Conservation (phyloP, 2,888 invertebrate species). For the Brenthis ino region DNA sequence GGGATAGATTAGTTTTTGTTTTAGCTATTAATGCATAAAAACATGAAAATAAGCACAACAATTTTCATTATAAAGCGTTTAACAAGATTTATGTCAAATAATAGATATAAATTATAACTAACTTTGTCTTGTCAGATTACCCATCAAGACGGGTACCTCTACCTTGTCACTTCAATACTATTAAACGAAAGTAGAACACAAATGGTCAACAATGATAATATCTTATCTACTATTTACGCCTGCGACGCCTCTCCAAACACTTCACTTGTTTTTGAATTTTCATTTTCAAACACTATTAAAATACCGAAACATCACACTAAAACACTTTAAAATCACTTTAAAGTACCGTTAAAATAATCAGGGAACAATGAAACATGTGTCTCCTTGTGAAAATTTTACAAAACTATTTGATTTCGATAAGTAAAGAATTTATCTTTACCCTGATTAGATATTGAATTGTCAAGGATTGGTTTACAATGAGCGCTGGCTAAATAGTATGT, state of each 20-base stretch:
- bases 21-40: neutral
- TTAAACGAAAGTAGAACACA: conserved; percentile 63
- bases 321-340: conserved; percentile 6
- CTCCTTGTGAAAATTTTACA: conserved; percentile 54
- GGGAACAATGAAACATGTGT: conserved; percentile 31
- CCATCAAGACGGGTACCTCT: conserved; percentile 50
- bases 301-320: conserved; percentile 10
- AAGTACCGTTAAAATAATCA: conserved; percentile 9
- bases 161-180: conserved; percentile 59
- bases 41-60: conserved; percentile 8
- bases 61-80: conserved; percentile 14
- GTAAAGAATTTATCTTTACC: conserved; percentile 61
- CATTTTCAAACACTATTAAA: conserved; percentile 21
- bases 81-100: conserved; percentile 4
- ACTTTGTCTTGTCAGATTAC: conserved; percentile 37
- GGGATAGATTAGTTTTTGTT: too few relatives aligned
- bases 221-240: conserved; percentile 70
- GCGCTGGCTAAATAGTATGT: conserved; percentile 3
- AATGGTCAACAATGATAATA: conserved; percentile 68
- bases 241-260: conserved; percentile 66
- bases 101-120: conserved; percentile 25
- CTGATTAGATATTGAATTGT: conserved; percentile 73
- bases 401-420: conserved; percentile 65
- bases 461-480: conserved; percentile 62
- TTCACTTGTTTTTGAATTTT: conserved; percentile 38